Percentiles rank a stretch among this genome's conserved stretches.
Evolutionary conservation across 2,888 invertebrate species (phyloP).

Genomic region (Drosophila koepferae): DNA sequence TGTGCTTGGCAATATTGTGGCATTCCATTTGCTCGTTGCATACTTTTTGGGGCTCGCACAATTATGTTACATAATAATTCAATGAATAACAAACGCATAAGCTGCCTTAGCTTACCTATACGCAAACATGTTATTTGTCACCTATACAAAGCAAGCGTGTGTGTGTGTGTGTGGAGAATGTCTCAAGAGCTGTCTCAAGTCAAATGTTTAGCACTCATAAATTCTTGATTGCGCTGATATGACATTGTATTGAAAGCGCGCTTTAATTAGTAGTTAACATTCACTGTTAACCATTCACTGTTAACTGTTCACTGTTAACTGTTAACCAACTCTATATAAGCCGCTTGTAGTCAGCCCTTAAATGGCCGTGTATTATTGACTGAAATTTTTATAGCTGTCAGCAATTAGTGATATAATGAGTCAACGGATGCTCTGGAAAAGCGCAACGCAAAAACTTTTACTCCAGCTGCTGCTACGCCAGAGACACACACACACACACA

Average conservation of each 20-base stretch:
- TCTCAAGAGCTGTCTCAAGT: neutral
- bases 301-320: slow-evolving; percentile 3
- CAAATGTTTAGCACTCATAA: neutral
- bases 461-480: slow-evolving; percentile 34
- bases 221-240: neutral
- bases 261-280: neutral
- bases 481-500: slow-evolving; percentile 21
- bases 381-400: slow-evolving; percentile 40
- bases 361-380: slow-evolving; percentile 33
- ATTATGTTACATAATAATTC: slow-evolving; percentile 71
- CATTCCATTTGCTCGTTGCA: slow-evolving; percentile 54
- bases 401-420: slow-evolving; percentile 25
- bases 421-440: neutral
- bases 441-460: slow-evolving; percentile 17
- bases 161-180: no score
- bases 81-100: slow-evolving; percentile 64
- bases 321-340: neutral
- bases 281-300: neutral
- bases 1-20: slow-evolving; percentile 41
- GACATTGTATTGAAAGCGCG: neutral
- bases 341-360: slow-evolving; percentile 1
- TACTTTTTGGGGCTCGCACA: slow-evolving; percentile 44
- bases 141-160: neutral
- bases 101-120: neutral
- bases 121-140: slow-evolving; percentile 43